A percentile compares a stretch with the other conserved stretches of the same genome.
Conservation (phyloP, 2,113 vertebrate species). For the Dipodomys stephensi region DNA sequence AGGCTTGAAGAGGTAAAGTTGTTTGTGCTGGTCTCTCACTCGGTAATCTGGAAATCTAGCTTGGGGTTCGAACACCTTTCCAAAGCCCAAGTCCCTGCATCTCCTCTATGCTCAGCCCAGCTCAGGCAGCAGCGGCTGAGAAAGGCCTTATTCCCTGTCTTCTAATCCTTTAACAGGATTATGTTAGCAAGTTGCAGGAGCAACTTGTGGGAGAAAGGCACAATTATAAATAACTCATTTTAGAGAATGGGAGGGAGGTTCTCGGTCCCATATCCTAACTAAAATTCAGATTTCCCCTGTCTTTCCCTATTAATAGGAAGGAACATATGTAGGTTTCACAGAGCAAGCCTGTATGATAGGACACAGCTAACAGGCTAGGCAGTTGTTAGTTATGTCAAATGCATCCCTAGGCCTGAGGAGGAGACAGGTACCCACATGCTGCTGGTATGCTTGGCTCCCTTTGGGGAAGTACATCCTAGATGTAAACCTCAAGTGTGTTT, state of each 20-base stretch:
- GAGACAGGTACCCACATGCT: neutral
- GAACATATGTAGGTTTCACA: too few species aligned
- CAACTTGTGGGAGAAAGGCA: neutral
- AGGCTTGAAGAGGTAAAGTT: neutral
- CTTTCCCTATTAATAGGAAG: neutral
- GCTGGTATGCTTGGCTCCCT: fast-evolving
- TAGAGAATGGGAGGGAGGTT: neutral
- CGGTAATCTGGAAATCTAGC: neutral
- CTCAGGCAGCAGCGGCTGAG: too few species aligned
- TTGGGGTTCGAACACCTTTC: neutral
- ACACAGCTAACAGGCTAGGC: neutral
- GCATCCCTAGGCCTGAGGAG: fast-evolving
- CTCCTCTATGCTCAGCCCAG: fast-evolving
- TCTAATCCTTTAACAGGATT: neutral
- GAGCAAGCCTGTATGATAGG: fast-evolving
- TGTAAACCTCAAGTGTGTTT: neutral
- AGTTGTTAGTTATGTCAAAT: neutral
- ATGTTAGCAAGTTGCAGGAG: neutral
- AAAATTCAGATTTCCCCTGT: neutral
- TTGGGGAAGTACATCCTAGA: neutral
- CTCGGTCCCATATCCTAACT: neutral
- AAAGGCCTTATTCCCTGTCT: neutral
- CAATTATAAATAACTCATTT: neutral
- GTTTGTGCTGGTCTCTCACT: neutral
- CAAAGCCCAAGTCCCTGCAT: fast-evolving